Base-by-base conservation (phyloP, 2,113 vertebrate genomes). In the Malurus cyaneus region DNA sequence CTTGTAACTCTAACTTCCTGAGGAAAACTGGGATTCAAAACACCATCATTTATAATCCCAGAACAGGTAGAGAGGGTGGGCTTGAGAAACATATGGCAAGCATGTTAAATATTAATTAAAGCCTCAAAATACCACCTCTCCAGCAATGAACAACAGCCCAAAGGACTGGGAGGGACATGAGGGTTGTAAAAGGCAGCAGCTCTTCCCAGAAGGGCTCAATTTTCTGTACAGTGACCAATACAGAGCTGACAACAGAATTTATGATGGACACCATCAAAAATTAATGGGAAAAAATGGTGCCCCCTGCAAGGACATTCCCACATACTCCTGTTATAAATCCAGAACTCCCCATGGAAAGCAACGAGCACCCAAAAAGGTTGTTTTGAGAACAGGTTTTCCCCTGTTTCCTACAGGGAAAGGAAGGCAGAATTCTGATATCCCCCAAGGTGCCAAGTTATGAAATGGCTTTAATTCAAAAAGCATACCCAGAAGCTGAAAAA, bases 241-340 rank as follows among this genome's bases (percentile, higher is more conserved):
- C 4, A 31, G 16, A 72, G 34, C 14, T 77, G 29, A 62, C 60
- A 78, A 31, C 18, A 53, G 29, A 73, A 83, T 39, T 57, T 28
- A 50, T 19, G 26, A 67, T 5, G 24, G 29, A 46, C 2, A 31
- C 5, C 2, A 1, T 28, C 29, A 70, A 71, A 12, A 50, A 20
- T 16, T 21, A 25, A 2, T 36, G 36, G 41, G 39, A 18, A 76
- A 61, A 72, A 56, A 9, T 7, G 20, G 21, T 29, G 21, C 5
- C 8, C 8, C 25, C 34, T 12, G 9, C 0, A 1, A 66, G 52
- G 19, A 11, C 47, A 61, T 65, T 24, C 4, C 3, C 20, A 56
- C 16, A 18, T 2, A 0, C 2, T 4, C 7, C 15, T 0, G 0
- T 7, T 56, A 46, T 21, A 66, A 71, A 39, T 5, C 14, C 52